These are phyloP conservation scores for Labeo calbasu DNA, from an alignment of 2,797 vertebrate genomes.

Conservation along the genomic window DNA sequence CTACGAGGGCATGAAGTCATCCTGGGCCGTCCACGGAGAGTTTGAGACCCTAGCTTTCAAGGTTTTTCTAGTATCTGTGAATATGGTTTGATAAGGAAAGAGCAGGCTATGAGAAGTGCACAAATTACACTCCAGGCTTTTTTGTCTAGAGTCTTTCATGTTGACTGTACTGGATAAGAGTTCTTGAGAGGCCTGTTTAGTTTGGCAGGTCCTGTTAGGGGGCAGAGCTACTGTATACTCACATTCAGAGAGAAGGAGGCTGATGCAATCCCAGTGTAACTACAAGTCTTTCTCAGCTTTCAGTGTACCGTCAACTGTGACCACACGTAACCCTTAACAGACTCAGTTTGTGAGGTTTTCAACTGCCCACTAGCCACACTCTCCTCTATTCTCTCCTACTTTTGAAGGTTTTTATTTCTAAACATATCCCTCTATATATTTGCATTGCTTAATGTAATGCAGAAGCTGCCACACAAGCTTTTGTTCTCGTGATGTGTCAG, in stretches of 20 bases:
- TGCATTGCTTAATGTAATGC: conserved; percentile 9
- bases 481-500: conserved; percentile 27
- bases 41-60: background rate
- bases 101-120: background rate
- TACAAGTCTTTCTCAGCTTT: conserved; percentile 4
- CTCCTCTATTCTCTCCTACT: background rate
- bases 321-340: conserved; percentile 22
- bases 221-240: conserved; percentile 37
- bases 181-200: conserved; percentile 30
- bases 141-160: background rate
- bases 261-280: conserved; percentile 61
- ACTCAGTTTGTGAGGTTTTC: background rate
- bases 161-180: conserved; percentile 23
- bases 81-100: background rate
- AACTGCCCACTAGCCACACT: conserved; percentile 1
- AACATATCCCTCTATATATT: background rate
- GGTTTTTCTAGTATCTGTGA: background rate
- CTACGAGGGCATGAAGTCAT: conserved; percentile 23
- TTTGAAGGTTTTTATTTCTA: background rate
- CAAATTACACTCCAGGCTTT: background rate
- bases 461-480: conserved; percentile 25
- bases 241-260: conserved; percentile 16
- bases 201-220: conserved; percentile 41
- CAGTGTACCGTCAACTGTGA: background rate
- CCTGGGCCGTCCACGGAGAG: background rate